Percentiles rank a stretch among this genome's conserved stretches.
Evolutionary conservation across 1,140 invertebrate species (phyloP).

Genomic region (Parapsyche elsis): DNA sequence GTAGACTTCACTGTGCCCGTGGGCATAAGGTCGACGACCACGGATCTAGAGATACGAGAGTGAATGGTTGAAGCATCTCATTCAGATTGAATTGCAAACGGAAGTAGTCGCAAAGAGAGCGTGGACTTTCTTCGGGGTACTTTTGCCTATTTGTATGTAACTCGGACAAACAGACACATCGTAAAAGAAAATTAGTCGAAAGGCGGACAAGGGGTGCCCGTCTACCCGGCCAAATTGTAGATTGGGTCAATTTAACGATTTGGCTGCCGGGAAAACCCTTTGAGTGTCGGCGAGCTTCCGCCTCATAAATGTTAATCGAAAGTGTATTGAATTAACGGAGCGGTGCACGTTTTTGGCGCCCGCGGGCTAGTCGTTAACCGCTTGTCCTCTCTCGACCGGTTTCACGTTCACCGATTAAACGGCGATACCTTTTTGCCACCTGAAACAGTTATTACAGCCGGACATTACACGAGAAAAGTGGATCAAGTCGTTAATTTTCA

Average conservation of each 20-base stretch:
- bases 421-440: too few relatives aligned
- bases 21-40: too few relatives aligned
- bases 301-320: slow-evolving; percentile 35
- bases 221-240: neutral
- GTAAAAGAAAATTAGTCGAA: slow-evolving; percentile 16
- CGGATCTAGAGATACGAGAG: too few relatives aligned
- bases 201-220: too few relatives aligned
- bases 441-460: too few relatives aligned
- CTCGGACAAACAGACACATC: slow-evolving; percentile 7
- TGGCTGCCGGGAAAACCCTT: neutral
- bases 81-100: neutral
- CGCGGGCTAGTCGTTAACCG: neutral
- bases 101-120: neutral
- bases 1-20: too few relatives aligned
- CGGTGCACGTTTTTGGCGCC: neutral
- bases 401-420: too few relatives aligned
- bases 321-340: slow-evolving; percentile 8
- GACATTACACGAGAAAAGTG: too few relatives aligned
- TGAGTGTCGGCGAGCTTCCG: neutral
- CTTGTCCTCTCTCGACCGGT: neutral
- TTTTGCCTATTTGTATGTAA: neutral
- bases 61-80: too few relatives aligned
- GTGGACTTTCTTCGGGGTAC: neutral
- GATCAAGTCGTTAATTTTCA: too few relatives aligned
- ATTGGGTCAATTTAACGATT: neutral